A percentile compares a stretch with the other conserved stretches of the same genome.
phyloP scores from a whole-genome alignment of 2,888 invertebrate genomes.

The Xylocampa areola region DNA sequence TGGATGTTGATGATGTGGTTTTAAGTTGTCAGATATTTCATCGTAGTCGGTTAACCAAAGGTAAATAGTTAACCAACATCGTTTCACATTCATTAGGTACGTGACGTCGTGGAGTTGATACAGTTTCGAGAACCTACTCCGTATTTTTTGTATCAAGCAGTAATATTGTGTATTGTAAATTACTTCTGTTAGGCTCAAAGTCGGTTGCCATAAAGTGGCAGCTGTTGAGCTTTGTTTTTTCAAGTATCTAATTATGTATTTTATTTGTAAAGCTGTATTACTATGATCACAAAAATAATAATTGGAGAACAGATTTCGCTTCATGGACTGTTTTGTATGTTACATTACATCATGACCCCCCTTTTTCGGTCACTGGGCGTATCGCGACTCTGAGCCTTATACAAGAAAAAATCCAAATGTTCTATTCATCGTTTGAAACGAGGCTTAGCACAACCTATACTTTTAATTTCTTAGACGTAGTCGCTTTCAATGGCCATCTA shows the following conservation, averaged over 20 bases:
- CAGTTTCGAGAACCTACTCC: slow-evolving; percentile 56
- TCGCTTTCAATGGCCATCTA: slow-evolving; percentile 56
- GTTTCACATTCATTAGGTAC: slow-evolving; percentile 69
- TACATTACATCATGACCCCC: slow-evolving; percentile 24
- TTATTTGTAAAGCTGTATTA: background rate
- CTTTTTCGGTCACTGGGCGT: slow-evolving; percentile 25
- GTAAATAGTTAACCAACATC: slow-evolving; percentile 69
- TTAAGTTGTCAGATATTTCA: slow-evolving; percentile 60
- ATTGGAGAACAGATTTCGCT: slow-evolving; percentile 15
- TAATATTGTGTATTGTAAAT: slow-evolving; percentile 40
- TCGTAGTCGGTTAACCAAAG: slow-evolving; percentile 73
- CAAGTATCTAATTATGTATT: background rate
- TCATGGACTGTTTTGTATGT: slow-evolving; percentile 17
- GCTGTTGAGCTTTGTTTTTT: slow-evolving; percentile 12
- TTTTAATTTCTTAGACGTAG: slow-evolving; percentile 60
- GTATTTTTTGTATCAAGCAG: slow-evolving; percentile 53
- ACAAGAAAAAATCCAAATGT: slow-evolving; percentile 27
- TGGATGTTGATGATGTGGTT: slow-evolving; percentile 51
- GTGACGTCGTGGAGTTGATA: slow-evolving; percentile 55
- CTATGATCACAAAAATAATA: background rate
- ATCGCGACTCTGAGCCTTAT: slow-evolving; percentile 30
- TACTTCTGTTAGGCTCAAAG: slow-evolving; percentile 44
- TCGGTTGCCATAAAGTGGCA: slow-evolving; percentile 9
- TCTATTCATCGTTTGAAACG: slow-evolving; percentile 42
- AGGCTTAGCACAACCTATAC: slow-evolving; percentile 49